Percentiles rank a stretch among this genome's conserved stretches.
Conservation (phyloP, 2,113 vertebrate species). For the Callorhinus ursinus region DNA sequence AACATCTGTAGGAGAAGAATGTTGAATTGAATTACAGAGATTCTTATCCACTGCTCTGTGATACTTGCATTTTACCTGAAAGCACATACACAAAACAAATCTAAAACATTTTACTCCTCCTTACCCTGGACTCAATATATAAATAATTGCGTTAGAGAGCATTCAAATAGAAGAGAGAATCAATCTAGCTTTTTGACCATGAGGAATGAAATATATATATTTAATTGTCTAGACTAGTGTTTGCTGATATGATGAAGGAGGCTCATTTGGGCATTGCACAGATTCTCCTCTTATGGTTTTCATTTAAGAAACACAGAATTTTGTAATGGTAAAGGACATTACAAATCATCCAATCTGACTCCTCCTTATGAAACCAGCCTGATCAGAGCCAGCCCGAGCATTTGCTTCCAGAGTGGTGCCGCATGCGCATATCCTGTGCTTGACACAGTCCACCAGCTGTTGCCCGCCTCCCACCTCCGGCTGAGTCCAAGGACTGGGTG, state of each 20-base stretch:
- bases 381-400: background rate
- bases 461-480: background rate
- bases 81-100: background rate
- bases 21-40: background rate
- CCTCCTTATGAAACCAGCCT: background rate
- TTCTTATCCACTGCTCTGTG: background rate
- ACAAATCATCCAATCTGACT: background rate
- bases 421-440: background rate
- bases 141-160: background rate
- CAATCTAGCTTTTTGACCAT: background rate
- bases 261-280: background rate
- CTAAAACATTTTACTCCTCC: background rate
- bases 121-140: background rate
- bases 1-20: background rate
- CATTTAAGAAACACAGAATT: background rate
- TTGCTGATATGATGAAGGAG: background rate
- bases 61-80: background rate
- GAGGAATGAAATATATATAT: background rate
- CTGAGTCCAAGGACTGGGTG: background rate
- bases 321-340: background rate
- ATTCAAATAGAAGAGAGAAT: background rate
- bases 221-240: background rate
- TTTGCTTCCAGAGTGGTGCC: background rate
- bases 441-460: too few species aligned
- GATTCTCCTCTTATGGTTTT: background rate